Evolutionary conservation across 2,113 vertebrate genomes (phyloP).

Genomic region (Otus sunia): DNA sequence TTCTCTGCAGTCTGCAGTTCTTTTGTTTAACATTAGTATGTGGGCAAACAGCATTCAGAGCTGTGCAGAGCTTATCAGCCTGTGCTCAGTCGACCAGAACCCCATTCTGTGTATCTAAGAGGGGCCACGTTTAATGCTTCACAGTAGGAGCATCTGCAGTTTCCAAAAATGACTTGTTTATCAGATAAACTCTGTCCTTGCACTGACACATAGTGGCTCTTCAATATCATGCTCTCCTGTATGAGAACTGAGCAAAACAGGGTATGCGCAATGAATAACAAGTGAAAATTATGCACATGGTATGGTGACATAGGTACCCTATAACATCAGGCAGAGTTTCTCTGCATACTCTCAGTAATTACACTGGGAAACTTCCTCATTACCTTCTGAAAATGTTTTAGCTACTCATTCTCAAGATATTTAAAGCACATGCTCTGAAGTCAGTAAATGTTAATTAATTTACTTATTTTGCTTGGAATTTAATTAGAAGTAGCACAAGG

Average conservation of each 20-base stretch:
- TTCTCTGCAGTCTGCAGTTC: slow-evolving; percentile 81
- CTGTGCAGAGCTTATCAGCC: slow-evolving; percentile 83
- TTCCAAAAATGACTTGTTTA: slow-evolving; percentile 83
- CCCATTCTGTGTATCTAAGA: slow-evolving; percentile 80
- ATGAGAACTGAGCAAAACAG: slow-evolving; percentile 65
- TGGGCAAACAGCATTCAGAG: slow-evolving; percentile 85
- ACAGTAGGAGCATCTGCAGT: slow-evolving; percentile 79
- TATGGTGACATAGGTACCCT: slow-evolving; percentile 12
- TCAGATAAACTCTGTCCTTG: slow-evolving; percentile 82
- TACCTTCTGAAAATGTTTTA: neutral
- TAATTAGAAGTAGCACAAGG: neutral
- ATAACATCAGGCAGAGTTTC: neutral
- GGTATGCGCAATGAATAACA: slow-evolving; percentile 51
- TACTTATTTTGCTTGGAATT: slow-evolving; percentile 19
- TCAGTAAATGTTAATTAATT: slow-evolving; percentile 23
- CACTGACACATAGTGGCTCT: slow-evolving; percentile 75
- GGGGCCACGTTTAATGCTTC: slow-evolving; percentile 79
- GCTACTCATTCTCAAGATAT: neutral
- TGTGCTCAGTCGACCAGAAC: slow-evolving; percentile 79
- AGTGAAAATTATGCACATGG: slow-evolving; percentile 42
- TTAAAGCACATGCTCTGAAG: neutral
- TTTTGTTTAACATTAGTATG: slow-evolving; percentile 88
- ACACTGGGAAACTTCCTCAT: neutral
- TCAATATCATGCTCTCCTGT: slow-evolving; percentile 69
- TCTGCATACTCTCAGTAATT: neutral